Percentiles rank a stretch among this genome's conserved stretches.
Evolutionary conservation across 2,797 vertebrate genomes (phyloP).

Genomic region (Acanthurus leucopareius): DNA sequence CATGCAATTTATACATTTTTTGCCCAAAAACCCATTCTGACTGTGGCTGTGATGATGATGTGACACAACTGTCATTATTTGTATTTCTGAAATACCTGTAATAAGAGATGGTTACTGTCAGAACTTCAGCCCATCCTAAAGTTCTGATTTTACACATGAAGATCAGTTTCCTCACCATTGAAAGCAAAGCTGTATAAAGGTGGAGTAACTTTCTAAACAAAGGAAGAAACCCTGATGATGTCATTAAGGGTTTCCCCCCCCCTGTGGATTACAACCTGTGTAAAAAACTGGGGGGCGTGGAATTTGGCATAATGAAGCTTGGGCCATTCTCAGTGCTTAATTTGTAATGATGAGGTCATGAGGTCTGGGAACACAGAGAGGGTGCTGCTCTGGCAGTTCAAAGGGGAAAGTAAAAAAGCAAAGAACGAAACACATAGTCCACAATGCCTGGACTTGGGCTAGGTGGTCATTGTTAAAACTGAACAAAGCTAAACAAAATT

Average conservation of each 20-base stretch:
- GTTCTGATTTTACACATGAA: background rate
- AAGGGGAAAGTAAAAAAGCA: no score
- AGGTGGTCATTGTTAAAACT: no score
- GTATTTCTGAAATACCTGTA: slow-evolving; percentile 11
- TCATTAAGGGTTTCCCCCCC: background rate
- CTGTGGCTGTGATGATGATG: background rate
- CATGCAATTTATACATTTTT: slow-evolving; percentile 1
- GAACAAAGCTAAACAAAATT: no score
- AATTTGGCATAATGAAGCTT: no score
- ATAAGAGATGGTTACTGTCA: background rate
- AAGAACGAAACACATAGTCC: no score
- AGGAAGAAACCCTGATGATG: background rate
- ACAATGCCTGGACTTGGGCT: no score
- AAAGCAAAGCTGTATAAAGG: background rate
- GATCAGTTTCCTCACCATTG: background rate
- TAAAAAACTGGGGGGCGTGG: no score
- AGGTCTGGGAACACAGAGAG: no score
- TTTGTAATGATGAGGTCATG: no score
- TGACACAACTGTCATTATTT: background rate
- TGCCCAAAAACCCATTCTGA: background rate
- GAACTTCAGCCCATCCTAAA: background rate
- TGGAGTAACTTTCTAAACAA: background rate
- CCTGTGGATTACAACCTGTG: no score
- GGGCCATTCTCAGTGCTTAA: no score
- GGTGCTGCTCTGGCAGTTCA: no score